Evolutionary conservation across 2,113 vertebrate species (phyloP).

Genomic region (Macroglossus sobrinus): DNA sequence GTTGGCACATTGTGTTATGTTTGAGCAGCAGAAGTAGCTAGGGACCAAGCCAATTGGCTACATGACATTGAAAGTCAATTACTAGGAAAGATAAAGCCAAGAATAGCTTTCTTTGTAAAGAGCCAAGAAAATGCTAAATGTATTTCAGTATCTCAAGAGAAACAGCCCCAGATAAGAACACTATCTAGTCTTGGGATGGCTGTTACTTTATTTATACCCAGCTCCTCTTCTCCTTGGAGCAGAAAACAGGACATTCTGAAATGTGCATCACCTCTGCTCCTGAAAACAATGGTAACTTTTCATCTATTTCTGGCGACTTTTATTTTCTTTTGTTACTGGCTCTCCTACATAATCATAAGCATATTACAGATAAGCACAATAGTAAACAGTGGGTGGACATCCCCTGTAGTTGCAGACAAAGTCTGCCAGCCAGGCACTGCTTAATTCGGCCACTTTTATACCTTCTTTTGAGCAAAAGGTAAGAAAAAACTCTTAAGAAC

Average conservation of each 20-base stretch:
- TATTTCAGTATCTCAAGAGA: not conserved
- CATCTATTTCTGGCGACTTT: constrained; percentile 65
- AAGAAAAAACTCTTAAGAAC: constrained; percentile 60
- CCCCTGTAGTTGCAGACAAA: constrained; percentile 10
- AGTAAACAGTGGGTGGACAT: constrained; percentile 28
- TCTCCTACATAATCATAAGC: constrained; percentile 33
- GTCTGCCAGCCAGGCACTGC: constrained; percentile 25
- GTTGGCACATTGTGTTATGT: not conserved
- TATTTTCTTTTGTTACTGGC: constrained; percentile 70
- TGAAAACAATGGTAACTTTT: constrained; percentile 56
- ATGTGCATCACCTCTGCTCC: not conserved
- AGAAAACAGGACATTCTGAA: constrained; percentile 37
- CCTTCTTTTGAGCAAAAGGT: constrained; percentile 52
- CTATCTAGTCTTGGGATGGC: not conserved
- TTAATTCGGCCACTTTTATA: constrained; percentile 63
- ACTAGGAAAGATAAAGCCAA: constrained; percentile 26
- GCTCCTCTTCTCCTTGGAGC: constrained; percentile 28
- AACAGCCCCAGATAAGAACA: not conserved
- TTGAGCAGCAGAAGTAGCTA: not conserved
- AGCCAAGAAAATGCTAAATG: constrained; percentile 17
- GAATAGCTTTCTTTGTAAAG: constrained; percentile 9
- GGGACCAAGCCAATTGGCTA: constrained; percentile 39
- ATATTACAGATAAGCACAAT: constrained; percentile 45
- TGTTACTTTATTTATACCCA: not conserved
- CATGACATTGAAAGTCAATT: not conserved